These are phyloP conservation scores for Limnodromus scolopaceus DNA, from an alignment of 2,797 vertebrate genomes.

Conservation along the genomic window DNA sequence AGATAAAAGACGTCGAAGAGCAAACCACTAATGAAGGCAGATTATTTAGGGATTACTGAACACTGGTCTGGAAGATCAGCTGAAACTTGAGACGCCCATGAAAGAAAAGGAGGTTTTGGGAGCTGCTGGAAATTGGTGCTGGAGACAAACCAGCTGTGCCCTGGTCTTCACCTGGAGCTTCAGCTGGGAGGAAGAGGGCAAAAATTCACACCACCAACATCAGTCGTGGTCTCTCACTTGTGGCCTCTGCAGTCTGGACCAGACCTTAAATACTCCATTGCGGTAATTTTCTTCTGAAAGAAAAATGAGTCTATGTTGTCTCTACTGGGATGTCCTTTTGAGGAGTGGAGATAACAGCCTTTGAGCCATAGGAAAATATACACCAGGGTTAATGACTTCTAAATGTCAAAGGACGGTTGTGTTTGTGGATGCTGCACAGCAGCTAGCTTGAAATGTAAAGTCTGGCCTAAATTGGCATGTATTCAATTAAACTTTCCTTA, in stretches of 20 bases:
- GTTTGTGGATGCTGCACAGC: neutral
- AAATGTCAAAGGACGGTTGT: neutral
- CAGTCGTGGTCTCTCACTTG: neutral
- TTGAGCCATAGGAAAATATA: neutral
- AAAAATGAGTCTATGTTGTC: neutral
- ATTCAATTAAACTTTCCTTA: neutral
- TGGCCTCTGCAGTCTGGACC: neutral
- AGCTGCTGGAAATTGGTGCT: neutral
- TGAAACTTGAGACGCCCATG: neutral
- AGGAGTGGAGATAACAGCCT: neutral
- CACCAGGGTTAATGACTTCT: neutral
- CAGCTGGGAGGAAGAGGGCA: neutral
- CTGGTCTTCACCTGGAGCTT: neutral
- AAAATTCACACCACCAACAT: neutral
- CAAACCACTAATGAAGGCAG: neutral
- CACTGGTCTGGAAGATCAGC: neutral
- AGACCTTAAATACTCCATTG: no score
- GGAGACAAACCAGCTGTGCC: neutral
- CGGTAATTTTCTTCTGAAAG: neutral
- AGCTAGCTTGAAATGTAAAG: neutral
- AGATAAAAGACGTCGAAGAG: neutral
- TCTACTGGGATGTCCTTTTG: neutral
- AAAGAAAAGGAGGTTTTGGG: neutral
- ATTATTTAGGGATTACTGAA: neutral
- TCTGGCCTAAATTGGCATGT: neutral